Base-by-base conservation (phyloP, 2,888 invertebrate species). In the Halictus ligatus region DNA sequence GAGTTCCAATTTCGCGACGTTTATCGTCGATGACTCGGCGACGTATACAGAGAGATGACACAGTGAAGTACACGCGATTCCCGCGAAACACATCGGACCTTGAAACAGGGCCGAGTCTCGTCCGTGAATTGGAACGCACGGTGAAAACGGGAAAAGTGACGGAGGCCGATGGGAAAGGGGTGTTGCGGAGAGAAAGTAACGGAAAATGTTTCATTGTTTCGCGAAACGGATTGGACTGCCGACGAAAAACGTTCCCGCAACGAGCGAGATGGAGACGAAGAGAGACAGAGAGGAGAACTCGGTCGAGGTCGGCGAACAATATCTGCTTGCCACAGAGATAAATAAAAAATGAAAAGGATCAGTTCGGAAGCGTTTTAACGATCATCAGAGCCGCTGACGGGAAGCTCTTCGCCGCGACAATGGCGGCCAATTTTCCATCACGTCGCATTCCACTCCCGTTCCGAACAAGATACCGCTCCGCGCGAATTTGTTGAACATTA, bases 301-400 rank as follows among this genome's bases (percentile, higher is more conserved):
- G 64, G 64, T 64, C 64, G 64, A 64, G 64, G 64, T 64, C 64
- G 64, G 29, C 6, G 64, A 64, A 64, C 64, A 29, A 64, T 64
- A 64, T 64, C 64, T 64, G 64, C 64, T 64, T 64, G 64, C 64
- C 25, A 29, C 29, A 12, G 64, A 64, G 25, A 64, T 64, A 64
- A 64, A 29, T 64, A 64, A 64, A 64, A n/a, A 29, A 64, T 29
- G 12, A 29, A 15, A 29, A 64, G 29, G 29, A 64, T 29, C 64
- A n/a, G 64, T 29, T 64, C 64, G 64, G 64, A 64, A 64, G 64
- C 29, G 64, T 29, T 64, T 64, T 25, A 15, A 29, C 29, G 29
- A 64, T 29, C 25, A 64, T 64, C 64, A n/a, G 64, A 64, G 15
- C 15, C 15, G 64, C 29, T 64, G 29, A 54, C n/a, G 29, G 25